Conservation (phyloP, 2,113 vertebrate species). For the Bambusicola thoracicus region DNA sequence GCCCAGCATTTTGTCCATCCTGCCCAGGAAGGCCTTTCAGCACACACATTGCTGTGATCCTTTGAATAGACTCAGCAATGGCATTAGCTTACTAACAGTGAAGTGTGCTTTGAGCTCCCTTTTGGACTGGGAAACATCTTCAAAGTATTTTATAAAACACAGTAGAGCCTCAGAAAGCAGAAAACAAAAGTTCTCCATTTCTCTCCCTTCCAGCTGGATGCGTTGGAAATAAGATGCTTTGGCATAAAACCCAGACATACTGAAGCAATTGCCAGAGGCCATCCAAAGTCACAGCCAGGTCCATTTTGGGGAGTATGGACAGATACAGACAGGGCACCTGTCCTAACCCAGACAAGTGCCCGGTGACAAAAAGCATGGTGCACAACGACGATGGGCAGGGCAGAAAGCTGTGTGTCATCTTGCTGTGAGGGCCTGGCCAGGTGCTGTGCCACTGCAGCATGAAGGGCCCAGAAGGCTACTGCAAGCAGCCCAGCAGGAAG, state of each 20-base stretch:
- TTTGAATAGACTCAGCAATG: neutral
- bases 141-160: neutral
- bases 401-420: accelerated
- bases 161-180: neutral
- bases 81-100: neutral
- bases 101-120: neutral
- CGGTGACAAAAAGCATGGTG: neutral
- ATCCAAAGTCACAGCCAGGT: neutral
- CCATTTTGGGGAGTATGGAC: neutral
- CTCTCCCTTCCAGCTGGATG: neutral
- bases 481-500: neutral
- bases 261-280: neutral
- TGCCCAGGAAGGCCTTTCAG: neutral
- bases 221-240: neutral
- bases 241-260: neutral
- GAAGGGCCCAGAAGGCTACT: neutral
- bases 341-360: neutral
- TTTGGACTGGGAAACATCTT: neutral
- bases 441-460: neutral
- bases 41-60: neutral
- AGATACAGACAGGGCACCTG: neutral
- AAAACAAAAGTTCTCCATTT: neutral
- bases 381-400: neutral
- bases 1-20: neutral
- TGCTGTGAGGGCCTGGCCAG: neutral